Evolutionary conservation across 2,797 vertebrate genomes (phyloP), one percentile per base, ranked within the genome.

Genomic region (Leptodactylus fallax): DNA sequence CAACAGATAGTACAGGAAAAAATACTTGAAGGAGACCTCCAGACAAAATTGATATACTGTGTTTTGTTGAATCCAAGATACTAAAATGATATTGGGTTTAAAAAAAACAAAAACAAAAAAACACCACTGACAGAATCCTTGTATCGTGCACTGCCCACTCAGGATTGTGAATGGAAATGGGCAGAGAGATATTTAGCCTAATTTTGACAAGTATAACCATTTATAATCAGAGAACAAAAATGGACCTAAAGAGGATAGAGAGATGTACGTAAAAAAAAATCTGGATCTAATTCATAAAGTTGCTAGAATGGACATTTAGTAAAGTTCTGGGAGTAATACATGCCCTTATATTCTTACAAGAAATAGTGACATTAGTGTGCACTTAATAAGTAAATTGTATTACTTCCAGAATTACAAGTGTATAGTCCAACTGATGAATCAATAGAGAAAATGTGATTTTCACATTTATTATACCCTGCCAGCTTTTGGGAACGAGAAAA

Each of bases 401-500:
- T 67, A 4, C 67, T 36, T 83, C 14, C 65, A 60, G 36, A 71
- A 6, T 47, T 56, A 55, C 65, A 83, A 56, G 55, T 58, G 14
- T 72, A 36, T 36, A 36, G 53, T 83, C 13, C 16, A 72, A 58
- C 27, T 25, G 56, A 87, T 80, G 65, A 47, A 61, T 51, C 77
- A 74, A 53, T 74, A 72, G 12, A 69, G 16, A 81, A 81, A 80
- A 76, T 76, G 23, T 12, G 74, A 76, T 25, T 23, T 82, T 72
- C 23, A 45, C 25, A 78, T 83, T 82, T 79, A 78, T 83, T 83
- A 21, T 47, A 83, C 23, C 14, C 25, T 23, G 60, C 58, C 79
- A 61, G 53, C 21, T 82, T 76, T 77, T 76, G 47, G 60, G 55
- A 67, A 69, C 25, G 60, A 67, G 71, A 27, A 25, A 83, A 87